Base-by-base conservation (phyloP, 2,888 invertebrate species). In the Troilus luridus region DNA sequence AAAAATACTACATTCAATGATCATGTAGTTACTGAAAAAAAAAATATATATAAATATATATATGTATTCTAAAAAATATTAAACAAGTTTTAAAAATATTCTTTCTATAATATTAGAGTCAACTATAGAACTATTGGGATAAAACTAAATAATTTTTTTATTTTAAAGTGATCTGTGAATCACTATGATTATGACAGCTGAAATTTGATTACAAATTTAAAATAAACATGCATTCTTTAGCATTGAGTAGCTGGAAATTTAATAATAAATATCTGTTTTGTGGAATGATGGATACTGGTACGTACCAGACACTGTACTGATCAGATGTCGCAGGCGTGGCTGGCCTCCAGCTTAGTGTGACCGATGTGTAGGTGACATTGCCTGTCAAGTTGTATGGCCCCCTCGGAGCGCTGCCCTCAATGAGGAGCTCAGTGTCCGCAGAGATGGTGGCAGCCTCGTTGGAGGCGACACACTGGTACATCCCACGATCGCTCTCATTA, bases 371-470 rank as follows among this genome's bases (percentile, higher is more conserved):
- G 0, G 96, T 96, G 90, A 97, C 96, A 92, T 96, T 96, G 54
- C 97, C 98, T 54, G 96, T 96, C 85, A 99, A 95, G 94, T 98
- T 97, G 94, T 97, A 97, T 0, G 98, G 98, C 24, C 98, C 98
- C 93, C 98, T 96, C n/a, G 98, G 98, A 58, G 98, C 97, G 90
- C 97, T 96, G 94, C 97, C 98, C 95, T 97, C 96, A 88, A 98
- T 96, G 94, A 97, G 96, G 92, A 98, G 95, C 95, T 98, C 97
- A 0, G 97, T 96, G 94, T 97, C 97, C 1, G 96, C 96, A 56
- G 96, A 95, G 88, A 98, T 96, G n/a, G 97, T 96, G 88, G 97
- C 98, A 10, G 98, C 98, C 93, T 97, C 97, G 95, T 98, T 98
- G 93, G 96, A 96, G 3, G 97, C 97, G 89, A 96, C 96, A 94